Conservation (phyloP, 1,140 invertebrate species). For the Ostrea edulis region DNA sequence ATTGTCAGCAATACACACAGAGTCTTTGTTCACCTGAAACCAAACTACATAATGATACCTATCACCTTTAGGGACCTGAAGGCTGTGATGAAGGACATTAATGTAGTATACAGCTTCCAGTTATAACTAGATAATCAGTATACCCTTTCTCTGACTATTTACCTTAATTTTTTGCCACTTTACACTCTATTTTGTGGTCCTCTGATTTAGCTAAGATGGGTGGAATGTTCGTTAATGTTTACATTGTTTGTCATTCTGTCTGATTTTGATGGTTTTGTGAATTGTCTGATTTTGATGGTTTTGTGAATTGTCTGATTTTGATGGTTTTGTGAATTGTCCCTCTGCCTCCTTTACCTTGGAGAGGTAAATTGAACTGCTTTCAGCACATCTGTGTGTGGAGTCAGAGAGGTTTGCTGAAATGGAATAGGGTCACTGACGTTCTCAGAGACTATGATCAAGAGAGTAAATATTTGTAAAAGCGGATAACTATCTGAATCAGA, state of each 20-base stretch:
- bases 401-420: not conserved
- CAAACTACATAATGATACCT: constrained; percentile 25
- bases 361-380: constrained; percentile 21
- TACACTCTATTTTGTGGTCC: constrained; percentile 17
- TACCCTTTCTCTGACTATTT: not conserved
- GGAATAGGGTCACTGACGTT: constrained; percentile 2
- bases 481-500: not conserved
- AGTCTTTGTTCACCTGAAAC: constrained; percentile 36
- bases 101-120: not conserved
- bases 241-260: constrained; percentile 13
- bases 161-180: not conserved
- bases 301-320: constrained; percentile 9
- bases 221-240: constrained; percentile 36
- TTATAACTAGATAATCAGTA: constrained; percentile 26
- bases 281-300: constrained; percentile 24
- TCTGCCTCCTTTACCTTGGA: not conserved
- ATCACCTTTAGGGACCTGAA: constrained; percentile 15
- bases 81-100: constrained; percentile 19
- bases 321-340: constrained; percentile 14
- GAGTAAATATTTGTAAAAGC: constrained; percentile 25
- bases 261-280: constrained; percentile 14
- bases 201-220: not conserved
- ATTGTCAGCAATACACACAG: constrained; percentile 31
- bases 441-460: not conserved
- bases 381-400: not conserved